These are phyloP conservation scores for Phainopepla nitens DNA, from an alignment of 2,113 vertebrate species.

Conservation along the genomic window DNA sequence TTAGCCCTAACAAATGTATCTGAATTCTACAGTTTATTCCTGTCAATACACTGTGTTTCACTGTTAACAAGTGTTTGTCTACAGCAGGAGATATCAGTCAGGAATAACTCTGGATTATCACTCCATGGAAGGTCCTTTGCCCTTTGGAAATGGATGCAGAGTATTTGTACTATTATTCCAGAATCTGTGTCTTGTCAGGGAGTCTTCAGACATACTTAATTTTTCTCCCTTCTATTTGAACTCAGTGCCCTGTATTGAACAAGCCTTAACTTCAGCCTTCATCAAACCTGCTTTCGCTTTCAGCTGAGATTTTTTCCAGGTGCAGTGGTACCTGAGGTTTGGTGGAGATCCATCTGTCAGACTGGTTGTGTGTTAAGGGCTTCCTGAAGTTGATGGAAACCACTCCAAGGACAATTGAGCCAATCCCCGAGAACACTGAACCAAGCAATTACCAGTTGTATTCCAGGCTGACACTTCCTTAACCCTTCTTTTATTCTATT, in stretches of 20 bases:
- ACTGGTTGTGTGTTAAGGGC: background rate
- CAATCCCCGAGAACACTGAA: background rate
- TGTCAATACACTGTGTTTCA: background rate
- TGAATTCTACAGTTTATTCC: background rate
- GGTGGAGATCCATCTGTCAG: background rate
- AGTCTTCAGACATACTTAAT: background rate
- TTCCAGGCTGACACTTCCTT: background rate
- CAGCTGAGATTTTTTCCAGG: background rate
- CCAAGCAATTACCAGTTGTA: background rate
- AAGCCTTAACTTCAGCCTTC: background rate
- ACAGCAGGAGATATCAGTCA: constrained; percentile 9
- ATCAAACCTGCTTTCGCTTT: background rate
- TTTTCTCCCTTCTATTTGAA: background rate
- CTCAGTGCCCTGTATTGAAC: background rate
- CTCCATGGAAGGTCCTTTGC: background rate
- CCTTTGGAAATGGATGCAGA: constrained; percentile 6
- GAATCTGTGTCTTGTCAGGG: background rate
- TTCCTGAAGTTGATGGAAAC: background rate
- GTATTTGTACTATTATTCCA: background rate
- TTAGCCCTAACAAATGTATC: constrained; percentile 5
- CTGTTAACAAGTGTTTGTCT: constrained; percentile 39
- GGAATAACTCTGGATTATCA: background rate
- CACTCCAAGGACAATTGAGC: background rate
- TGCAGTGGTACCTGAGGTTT: background rate
- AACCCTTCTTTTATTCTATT: background rate